phyloP scores from a whole-genome alignment of 2,888 invertebrate genomes.

The Troides helena region DNA sequence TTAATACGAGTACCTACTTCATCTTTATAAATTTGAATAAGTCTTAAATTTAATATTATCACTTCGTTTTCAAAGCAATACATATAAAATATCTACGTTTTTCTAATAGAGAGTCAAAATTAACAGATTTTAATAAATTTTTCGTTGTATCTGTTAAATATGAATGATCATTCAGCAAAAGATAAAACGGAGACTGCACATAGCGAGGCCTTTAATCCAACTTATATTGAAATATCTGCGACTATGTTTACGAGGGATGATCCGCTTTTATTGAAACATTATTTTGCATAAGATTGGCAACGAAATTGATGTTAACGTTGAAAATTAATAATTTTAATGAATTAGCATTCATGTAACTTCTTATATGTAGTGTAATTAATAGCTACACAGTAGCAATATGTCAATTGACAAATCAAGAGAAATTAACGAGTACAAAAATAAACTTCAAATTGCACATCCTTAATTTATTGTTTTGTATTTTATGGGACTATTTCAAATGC shows the following conservation, averaged over 20 bases:
- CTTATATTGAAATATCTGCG: slow-evolving; percentile 26
- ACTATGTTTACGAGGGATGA: slow-evolving; percentile 28
- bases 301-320: neutral
- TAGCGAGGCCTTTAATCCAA: slow-evolving; percentile 22
- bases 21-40: too few relatives aligned
- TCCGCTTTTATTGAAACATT: slow-evolving; percentile 30
- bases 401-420: neutral
- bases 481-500: too few relatives aligned
- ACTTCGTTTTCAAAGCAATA: too few relatives aligned
- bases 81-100: too few relatives aligned
- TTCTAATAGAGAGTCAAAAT: too few relatives aligned
- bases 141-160: neutral
- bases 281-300: slow-evolving; percentile 34
- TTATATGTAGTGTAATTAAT: neutral
- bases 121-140: neutral
- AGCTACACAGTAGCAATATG: neutral
- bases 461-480: too few relatives aligned
- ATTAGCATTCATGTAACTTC: neutral
- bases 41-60: too few relatives aligned
- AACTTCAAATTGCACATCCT: neutral
- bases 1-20: too few relatives aligned
- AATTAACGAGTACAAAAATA: neutral
- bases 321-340: neutral
- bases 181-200: slow-evolving; percentile 2
- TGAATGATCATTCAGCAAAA: neutral